phyloP scores from a whole-genome alignment of 2,113 vertebrate genomes.

The Taurulus bubalis region DNA sequence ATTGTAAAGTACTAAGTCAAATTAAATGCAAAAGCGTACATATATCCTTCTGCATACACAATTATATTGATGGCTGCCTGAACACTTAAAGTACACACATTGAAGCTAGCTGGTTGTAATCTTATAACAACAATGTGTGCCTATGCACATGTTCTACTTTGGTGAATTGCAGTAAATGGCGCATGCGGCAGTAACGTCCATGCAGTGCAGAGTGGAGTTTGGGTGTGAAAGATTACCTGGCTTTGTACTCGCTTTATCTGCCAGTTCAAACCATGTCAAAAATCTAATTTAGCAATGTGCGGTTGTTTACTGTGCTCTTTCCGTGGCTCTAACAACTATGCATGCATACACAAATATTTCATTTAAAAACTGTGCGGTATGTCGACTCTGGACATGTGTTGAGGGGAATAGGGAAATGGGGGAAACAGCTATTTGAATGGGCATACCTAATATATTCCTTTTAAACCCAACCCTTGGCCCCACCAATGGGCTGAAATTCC shows the following conservation, averaged over 20 bases:
- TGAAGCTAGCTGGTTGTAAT: not conserved
- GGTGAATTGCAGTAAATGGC: not conserved
- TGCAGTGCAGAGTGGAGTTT: not conserved
- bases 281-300: conserved; percentile 27
- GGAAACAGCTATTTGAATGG: not conserved
- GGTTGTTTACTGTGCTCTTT: not conserved
- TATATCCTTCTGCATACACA: not conserved
- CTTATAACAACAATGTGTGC: not conserved
- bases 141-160: not conserved
- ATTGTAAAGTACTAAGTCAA: not conserved
- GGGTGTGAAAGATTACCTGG: conserved; percentile 23
- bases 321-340: not conserved
- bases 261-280: conserved; percentile 11
- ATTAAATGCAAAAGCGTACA: not conserved
- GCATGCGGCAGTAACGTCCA: not conserved
- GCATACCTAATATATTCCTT: not conserved
- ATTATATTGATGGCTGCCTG: not conserved
- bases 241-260: conserved; percentile 27
- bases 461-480: not conserved
- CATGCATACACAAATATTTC: conserved; percentile 15
- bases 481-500: not conserved
- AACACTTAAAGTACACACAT: not conserved
- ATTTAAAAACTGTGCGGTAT: not conserved
- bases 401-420: no score
- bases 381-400: not conserved